phyloP scores from a whole-genome alignment of 1,140 invertebrate species.

The Bicyclus anynana region DNA sequence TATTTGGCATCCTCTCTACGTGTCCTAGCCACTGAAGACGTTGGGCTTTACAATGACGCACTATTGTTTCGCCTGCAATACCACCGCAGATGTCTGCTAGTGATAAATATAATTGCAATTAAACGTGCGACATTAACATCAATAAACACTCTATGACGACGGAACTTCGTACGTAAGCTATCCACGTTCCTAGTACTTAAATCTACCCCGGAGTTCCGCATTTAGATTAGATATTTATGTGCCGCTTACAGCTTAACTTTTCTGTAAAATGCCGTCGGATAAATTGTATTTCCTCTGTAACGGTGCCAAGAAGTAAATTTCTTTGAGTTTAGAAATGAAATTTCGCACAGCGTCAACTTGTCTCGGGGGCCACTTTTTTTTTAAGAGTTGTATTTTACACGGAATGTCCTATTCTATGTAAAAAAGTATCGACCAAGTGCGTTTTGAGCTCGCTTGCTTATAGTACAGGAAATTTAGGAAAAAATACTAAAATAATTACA shows the following conservation, averaged over 20 bases:
- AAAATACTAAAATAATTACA: no score
- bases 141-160: neutral
- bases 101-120: no score
- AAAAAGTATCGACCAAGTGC: no score
- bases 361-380: conserved; percentile 6
- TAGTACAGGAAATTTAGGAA: no score
- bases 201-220: conserved; percentile 12
- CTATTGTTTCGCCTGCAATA: no score
- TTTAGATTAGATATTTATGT: conserved; percentile 30
- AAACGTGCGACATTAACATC: neutral
- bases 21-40: no score
- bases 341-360: conserved; percentile 15
- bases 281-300: conserved; percentile 23
- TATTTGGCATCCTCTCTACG: no score
- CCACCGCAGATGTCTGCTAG: no score
- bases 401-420: no score
- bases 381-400: no score
- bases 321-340: conserved; percentile 18
- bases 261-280: conserved; percentile 19
- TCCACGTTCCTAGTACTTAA: neutral
- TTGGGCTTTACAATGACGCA: no score
- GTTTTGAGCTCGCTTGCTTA: no score
- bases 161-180: neutral
- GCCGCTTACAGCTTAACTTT: conserved; percentile 25
- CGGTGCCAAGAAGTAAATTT: conserved; percentile 21